A percentile compares a stretch with the other conserved stretches of the same genome.
These are phyloP conservation scores for Scolopax bukidnonensis DNA, from an alignment of 2,797 vertebrate genomes.

Conservation along the genomic window DNA sequence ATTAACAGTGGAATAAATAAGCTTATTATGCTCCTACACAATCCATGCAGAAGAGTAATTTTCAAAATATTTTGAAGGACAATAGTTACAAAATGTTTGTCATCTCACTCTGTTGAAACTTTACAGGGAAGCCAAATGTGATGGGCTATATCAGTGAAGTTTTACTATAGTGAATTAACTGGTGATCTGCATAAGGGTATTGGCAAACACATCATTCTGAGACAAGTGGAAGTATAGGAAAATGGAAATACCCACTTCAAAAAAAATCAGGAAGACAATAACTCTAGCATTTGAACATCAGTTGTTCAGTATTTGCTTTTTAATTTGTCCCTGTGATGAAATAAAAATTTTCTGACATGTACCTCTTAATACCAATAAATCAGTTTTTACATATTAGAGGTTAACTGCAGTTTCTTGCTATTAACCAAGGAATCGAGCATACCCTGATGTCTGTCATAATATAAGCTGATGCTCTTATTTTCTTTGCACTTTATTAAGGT, in stretches of 20 bases:
- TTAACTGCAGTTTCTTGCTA: neutral
- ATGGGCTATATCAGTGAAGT: neutral
- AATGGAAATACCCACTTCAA: neutral
- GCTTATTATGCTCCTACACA: neutral
- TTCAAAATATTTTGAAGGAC: neutral
- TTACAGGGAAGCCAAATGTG: neutral
- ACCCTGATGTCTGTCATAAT: neutral
- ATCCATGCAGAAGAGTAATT: neutral
- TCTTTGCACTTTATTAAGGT: neutral
- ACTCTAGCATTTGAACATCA: neutral
- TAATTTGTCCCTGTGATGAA: neutral
- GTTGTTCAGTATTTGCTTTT: neutral
- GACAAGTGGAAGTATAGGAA: neutral
- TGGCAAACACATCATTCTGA: accelerated
- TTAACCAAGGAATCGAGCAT: neutral
- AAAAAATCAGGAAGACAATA: neutral
- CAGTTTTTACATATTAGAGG: neutral
- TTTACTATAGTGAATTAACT: neutral
- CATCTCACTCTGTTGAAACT: neutral
- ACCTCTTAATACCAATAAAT: neutral
- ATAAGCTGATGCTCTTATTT: neutral
- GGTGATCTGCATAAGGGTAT: neutral
- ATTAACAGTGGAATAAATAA: neutral
- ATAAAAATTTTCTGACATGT: neutral
- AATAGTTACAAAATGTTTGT: neutral